phyloP scores from a whole-genome alignment of 2,888 invertebrate species.

The Plebejus anna region DNA sequence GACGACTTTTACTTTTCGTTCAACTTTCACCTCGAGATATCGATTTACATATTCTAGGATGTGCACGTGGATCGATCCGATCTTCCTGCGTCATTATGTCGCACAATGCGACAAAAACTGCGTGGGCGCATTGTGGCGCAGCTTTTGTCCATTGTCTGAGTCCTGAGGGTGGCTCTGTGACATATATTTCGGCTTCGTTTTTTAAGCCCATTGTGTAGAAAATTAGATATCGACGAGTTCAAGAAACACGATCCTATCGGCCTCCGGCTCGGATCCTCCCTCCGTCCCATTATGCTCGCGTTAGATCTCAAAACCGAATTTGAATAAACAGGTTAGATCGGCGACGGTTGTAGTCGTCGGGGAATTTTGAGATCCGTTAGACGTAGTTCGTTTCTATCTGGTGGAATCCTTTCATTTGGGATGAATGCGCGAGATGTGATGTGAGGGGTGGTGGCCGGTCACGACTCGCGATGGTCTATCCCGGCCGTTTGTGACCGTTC shows the following conservation, averaged over 20 bases:
- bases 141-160: conserved; percentile 71
- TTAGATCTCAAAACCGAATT: conserved; percentile 48
- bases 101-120: conserved; percentile 54
- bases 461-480: conserved; percentile 45
- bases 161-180: conserved; percentile 74
- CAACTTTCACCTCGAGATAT: conserved; percentile 75
- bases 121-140: conserved; percentile 67
- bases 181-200: conserved; percentile 76
- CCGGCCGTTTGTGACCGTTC: conserved; percentile 70
- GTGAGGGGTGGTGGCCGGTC: conserved; percentile 61
- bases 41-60: conserved; percentile 65
- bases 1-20: conserved; percentile 75
- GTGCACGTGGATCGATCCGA: conserved; percentile 54
- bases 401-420: conserved; percentile 64
- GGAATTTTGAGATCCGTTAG: conserved; percentile 71
- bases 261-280: conserved; percentile 56
- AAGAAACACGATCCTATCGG: conserved; percentile 74
- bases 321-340: conserved; percentile 71
- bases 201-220: conserved; percentile 77
- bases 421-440: conserved; percentile 59
- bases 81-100: conserved; percentile 59
- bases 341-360: conserved; percentile 65
- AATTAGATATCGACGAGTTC: conserved; percentile 75
- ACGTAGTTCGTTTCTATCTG: conserved; percentile 53
- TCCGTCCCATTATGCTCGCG: conserved; percentile 43